phyloP scores from a whole-genome alignment of 2,797 vertebrate species.

The Chrysolophus pictus region DNA sequence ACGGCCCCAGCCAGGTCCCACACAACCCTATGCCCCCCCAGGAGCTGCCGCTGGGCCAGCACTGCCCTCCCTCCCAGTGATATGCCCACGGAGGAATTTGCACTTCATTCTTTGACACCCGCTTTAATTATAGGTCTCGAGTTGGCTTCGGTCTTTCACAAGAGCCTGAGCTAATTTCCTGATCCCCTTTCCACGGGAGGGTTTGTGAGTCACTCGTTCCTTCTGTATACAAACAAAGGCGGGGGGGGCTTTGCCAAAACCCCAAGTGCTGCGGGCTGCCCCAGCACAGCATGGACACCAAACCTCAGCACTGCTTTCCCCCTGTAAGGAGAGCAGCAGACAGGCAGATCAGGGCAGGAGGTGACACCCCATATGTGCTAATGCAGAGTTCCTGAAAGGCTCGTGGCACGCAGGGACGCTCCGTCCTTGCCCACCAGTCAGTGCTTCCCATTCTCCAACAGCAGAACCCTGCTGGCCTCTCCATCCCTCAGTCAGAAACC shows the following conservation, averaged over 20 bases:
- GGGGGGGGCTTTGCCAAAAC: neutral
- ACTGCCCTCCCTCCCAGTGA: neutral
- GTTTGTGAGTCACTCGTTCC: neutral
- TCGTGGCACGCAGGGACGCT: neutral
- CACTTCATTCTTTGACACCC: slow-evolving; percentile 42
- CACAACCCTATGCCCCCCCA: neutral
- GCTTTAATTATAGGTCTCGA: slow-evolving; percentile 50
- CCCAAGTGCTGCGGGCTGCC: fast-evolving
- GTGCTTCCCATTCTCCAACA: fast-evolving
- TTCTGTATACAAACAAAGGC: neutral
- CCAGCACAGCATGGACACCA: neutral
- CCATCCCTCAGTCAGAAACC: neutral
- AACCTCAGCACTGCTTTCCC: neutral
- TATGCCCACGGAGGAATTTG: slow-evolving; percentile 40
- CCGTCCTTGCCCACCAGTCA: fast-evolving
- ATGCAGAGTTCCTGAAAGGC: neutral
- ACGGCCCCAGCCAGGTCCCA: neutral
- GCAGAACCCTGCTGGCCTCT: fast-evolving
- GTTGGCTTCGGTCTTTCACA: slow-evolving; percentile 25
- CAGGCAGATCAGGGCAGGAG: neutral
- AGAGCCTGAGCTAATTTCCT: slow-evolving; percentile 30
- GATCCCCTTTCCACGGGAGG: neutral
- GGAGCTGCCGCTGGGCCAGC: neutral
- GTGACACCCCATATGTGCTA: neutral
- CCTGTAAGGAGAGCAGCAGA: neutral